These are phyloP conservation scores for Folsomia manolachei DNA, from an alignment of 2,888 invertebrate species.

Conservation along the genomic window DNA sequence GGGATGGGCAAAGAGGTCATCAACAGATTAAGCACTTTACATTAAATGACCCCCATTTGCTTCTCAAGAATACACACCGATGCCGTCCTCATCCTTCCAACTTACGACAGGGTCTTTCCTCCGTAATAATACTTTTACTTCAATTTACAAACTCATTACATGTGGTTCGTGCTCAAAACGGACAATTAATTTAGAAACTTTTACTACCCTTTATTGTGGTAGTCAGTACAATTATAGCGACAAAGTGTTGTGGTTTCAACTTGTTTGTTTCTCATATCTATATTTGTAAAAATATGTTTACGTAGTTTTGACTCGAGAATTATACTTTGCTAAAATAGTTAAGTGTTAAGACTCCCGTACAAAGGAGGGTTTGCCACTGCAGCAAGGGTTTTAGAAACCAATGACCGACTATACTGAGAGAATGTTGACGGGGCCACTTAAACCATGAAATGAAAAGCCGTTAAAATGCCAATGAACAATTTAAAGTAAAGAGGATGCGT, in stretches of 20 bases:
- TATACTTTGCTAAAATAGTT: background rate
- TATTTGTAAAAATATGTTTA: background rate
- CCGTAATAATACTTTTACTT: too few relatives aligned
- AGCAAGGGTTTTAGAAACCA: background rate
- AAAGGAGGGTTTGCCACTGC: background rate
- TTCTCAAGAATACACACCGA: too few relatives aligned
- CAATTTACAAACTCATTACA: conserved; percentile 3
- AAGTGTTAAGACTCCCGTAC: too few relatives aligned
- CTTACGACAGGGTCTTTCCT: too few relatives aligned
- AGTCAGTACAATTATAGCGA: background rate
- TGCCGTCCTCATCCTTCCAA: too few relatives aligned
- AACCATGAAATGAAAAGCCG: background rate
- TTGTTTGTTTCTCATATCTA: background rate
- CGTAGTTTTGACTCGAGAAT: too few relatives aligned
- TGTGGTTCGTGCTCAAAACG: conserved; percentile 4
- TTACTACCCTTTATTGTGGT: background rate
- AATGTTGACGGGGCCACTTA: background rate
- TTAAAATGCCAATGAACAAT: conserved; percentile 2
- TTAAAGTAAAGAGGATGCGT: background rate
- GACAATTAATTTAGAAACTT: background rate
- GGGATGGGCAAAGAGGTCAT: too few relatives aligned
- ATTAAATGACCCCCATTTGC: too few relatives aligned
- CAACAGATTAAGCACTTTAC: too few relatives aligned
- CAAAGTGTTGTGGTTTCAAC: background rate
- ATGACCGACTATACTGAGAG: too few relatives aligned